Base-by-base conservation (phyloP, 2,888 invertebrate genomes). In the Galerucella calmariensis region DNA sequence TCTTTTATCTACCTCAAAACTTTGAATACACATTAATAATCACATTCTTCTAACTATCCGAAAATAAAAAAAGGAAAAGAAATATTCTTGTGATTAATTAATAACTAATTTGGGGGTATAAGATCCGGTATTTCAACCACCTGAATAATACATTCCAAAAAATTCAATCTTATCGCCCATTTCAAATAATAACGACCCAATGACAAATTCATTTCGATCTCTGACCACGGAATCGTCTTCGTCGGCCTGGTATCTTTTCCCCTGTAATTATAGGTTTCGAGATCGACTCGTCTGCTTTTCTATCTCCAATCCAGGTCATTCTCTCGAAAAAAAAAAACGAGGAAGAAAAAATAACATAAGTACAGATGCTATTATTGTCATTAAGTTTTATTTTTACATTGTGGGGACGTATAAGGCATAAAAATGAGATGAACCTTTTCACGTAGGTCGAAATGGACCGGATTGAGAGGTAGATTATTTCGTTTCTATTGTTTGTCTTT, bases 201-300 rank as follows among this genome's bases (percentile, higher is more conserved):
- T 82, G 81, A 82, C 82, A 82, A 81, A 82, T 83, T 78, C 81
- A 82, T 82, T 80, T 80, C 75, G 74, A 80, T 79, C 81, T 81
- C 82, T 79, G 82, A 82, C 79, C 84, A 83, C 82, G 82, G 51
- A 82, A 35, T 62, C 62, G 27, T 62, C 62, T 62, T 80, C 79
- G 78, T 81, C 79, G 82, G 80, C 82, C 79, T 81, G 81, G 81
- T 83, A 83, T 82, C 79, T 81, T 78, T 80, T 78, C 73, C 77
- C 76, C 78, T 76, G 77, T 85, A 85, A 86, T 86, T 81, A 85
- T 79, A 83, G 84, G 85, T 85, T 84, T 80, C 78, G 75, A 72
- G 78, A 81, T 78, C 78, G 76, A 79, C 79, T 77, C 77, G 78
- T 79, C 79, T 79, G 75, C 78, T 79, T 71, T 71, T 73, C 73